Base-by-base conservation (phyloP, 1,140 invertebrate genomes). In the Lithobius niger region DNA sequence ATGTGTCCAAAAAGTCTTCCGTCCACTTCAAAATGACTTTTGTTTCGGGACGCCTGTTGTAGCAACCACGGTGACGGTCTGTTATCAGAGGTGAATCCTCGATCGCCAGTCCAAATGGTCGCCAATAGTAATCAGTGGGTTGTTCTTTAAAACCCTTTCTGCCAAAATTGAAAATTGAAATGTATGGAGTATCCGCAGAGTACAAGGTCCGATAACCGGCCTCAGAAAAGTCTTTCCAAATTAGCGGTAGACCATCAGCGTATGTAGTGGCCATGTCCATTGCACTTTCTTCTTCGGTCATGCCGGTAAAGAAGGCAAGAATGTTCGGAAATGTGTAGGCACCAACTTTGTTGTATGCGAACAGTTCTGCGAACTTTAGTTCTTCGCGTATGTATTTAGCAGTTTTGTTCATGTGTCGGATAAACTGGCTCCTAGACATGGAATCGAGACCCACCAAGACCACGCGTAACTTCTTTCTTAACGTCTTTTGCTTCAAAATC, bases 251-350 rank as follows among this genome's bases (percentile, higher is more conserved):
- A 47, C 66, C 49, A 56, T 74, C 71, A 72, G 52, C 51, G 16
- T 66, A 62, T 40, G 16, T 45, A 45, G 62, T 31, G 43, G 26
- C 3, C 50, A 43, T 27, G 31, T 40, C 47, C 55, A 47, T 19
- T 57, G 55, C 54, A 45, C 61, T 2, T 54, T 62, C 45, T 1
- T 45, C 42, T 6, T 55, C 27, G 28, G 54, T 59, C 13, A 61
- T 59, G 1, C 64, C 64, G 2, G 61, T 60, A 22, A 69, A 49
- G 3, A 66, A 18, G 15, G 65, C 57, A 3, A 64, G 57, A 19
- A 69, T 15, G 52, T 70, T 70, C 1, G 66, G 67, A n/a, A n/a
- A 88, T 0, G 86, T 88, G 63, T 89, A 88, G 62, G 61, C 59
- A 4, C 64, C 64, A n/a, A n/a, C n/a, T n/a, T n/a, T n/a, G n/a